Conservation (phyloP, 2,113 vertebrate genomes). For the Oreochromis tanganicae region DNA sequence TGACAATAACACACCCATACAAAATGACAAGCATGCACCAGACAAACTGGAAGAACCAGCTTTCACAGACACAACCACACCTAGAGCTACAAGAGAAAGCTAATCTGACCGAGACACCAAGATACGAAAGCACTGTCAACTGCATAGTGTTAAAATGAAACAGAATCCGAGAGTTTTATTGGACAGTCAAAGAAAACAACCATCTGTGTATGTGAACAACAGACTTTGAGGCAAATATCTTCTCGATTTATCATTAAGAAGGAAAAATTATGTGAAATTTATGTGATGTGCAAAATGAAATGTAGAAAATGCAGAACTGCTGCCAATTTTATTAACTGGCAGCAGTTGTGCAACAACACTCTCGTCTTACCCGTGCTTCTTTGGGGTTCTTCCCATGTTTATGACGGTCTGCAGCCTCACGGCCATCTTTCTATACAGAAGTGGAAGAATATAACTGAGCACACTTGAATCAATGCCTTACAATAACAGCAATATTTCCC, state of each 20-base stretch:
- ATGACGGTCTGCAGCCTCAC: slow-evolving; percentile 80
- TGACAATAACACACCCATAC: slow-evolving; percentile 13
- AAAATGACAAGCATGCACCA: slow-evolving; percentile 8
- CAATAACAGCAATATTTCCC: not conserved
- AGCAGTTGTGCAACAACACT: not conserved
- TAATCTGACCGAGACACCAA: not conserved
- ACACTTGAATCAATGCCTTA: not conserved
- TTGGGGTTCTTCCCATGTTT: slow-evolving; percentile 77
- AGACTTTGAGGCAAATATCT: not conserved
- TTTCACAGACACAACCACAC: not conserved
- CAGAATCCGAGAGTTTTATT: not conserved
- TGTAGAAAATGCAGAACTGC: not conserved
- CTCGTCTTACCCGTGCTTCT: slow-evolving; percentile 75
- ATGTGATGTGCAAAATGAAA: not conserved
- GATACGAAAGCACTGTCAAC: not conserved
- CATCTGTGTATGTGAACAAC: fast-evolving
- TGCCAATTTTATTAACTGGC: not conserved
- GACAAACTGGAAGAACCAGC: slow-evolving; percentile 59
- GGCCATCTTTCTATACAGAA: slow-evolving; percentile 79
- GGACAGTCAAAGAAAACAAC: not conserved
- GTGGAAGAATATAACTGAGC: not conserved
- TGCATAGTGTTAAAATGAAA: not conserved
- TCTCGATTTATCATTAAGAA: not conserved
- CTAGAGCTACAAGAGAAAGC: not conserved
- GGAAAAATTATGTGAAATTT: not conserved